phyloP scores from a whole-genome alignment of 2,888 invertebrate species.

The Pomacea canaliculata region DNA sequence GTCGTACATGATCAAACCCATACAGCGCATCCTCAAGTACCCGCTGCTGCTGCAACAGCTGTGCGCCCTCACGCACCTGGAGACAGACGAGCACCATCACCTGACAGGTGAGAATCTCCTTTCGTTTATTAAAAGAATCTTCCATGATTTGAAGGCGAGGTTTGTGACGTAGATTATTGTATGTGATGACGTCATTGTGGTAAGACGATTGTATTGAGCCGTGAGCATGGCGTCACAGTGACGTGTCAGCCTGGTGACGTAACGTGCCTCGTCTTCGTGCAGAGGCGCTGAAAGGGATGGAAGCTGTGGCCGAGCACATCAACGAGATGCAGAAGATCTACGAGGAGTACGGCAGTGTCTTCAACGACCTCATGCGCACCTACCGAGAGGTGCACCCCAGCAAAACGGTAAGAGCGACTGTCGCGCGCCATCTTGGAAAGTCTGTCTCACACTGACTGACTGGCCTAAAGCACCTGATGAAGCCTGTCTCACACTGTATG shows the following conservation, averaged over 20 bases:
- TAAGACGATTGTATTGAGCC: no score
- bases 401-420: slow-evolving; percentile 47
- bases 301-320: slow-evolving; percentile 98
- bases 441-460: no score
- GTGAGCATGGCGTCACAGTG: no score
- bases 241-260: no score
- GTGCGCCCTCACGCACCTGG: slow-evolving; percentile 91
- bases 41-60: slow-evolving; percentile 94
- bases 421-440: no score
- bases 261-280: slow-evolving; percentile 11
- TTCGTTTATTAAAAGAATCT: not conserved
- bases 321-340: slow-evolving; percentile 99
- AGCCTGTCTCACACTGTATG: no score
- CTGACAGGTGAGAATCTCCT: slow-evolving; percentile 73
- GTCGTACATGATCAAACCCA: slow-evolving; percentile 98
- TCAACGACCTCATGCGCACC: slow-evolving; percentile 84
- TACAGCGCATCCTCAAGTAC: slow-evolving; percentile 97
- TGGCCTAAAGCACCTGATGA: no score
- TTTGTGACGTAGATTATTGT: not conserved
- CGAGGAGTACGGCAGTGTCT: slow-evolving; percentile 98
- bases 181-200: no score
- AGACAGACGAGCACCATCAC: slow-evolving; percentile 94
- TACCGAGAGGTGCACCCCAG: slow-evolving; percentile 61
- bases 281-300: slow-evolving; percentile 81
- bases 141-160: not conserved